phyloP scores from a whole-genome alignment of 2,888 invertebrate species.

The Scotopteryx bipunctaria region DNA sequence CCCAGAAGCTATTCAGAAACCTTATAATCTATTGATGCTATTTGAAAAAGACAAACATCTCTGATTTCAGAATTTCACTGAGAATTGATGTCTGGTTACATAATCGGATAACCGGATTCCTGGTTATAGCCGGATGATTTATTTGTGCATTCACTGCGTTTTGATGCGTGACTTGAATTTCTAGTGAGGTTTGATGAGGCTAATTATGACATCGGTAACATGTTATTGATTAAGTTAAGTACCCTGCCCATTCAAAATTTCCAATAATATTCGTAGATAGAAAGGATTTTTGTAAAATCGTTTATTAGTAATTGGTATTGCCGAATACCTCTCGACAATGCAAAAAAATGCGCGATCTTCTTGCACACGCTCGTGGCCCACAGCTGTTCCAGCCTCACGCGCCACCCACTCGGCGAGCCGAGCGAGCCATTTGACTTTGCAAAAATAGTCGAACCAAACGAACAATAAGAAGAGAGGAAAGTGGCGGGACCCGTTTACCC shows the following conservation, averaged over 20 bases:
- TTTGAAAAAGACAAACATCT: too few relatives aligned
- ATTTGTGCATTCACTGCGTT: background rate
- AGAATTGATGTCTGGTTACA: too few relatives aligned
- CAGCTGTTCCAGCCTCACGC: constrained; percentile 1
- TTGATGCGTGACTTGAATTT: background rate
- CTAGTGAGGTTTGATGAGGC: background rate
- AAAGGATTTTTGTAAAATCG: too few relatives aligned
- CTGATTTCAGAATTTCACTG: too few relatives aligned
- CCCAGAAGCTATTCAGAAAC: too few relatives aligned
- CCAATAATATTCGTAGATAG: too few relatives aligned
- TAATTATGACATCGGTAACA: background rate
- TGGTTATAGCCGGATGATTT: background rate
- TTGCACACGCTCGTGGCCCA: background rate
- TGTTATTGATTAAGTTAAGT: background rate
- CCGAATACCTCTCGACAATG: background rate
- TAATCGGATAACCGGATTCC: background rate
- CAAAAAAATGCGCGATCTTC: constrained; percentile 1
- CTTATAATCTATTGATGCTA: too few relatives aligned
- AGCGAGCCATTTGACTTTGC: constrained; percentile 57
- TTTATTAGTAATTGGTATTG: constrained; percentile 1
- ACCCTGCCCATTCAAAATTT: background rate
- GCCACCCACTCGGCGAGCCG: background rate
- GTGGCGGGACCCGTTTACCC: constrained; percentile 65
- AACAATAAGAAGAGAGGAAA: constrained; percentile 68
- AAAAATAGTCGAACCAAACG: constrained; percentile 55